Evolutionary conservation across 2,888 invertebrate genomes (phyloP), one percentile per base, ranked within the genome.

Genomic region (Cecidostiba fungosa): DNA sequence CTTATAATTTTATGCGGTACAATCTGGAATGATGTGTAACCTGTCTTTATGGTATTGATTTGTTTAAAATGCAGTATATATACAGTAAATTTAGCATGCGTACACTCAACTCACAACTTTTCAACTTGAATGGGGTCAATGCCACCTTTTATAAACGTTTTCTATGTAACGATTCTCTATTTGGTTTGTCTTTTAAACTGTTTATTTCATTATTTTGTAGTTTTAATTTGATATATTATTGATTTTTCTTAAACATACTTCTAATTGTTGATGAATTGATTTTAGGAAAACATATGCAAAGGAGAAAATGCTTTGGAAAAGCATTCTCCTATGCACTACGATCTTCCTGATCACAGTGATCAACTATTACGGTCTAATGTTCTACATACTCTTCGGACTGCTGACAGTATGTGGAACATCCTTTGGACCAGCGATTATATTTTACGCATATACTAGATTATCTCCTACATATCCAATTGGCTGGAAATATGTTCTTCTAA

Each of bases 371-470:
- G 86, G 54, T 74, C 26, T 80, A 54, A 72, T 83, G 78, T 77
- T 86, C 23, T 87, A 86, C 43, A 66, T 86, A 81, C 69, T 87
- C 32, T 73, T 87, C 69, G 87, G 86, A 77, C 43, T 87, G 14
- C 77, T 87, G 16, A 82, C 70, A 59, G 19, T 86, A 74, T 86
- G 86, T 74, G 85, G 79, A 74, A 82, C 86, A 50, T 82, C 85
- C 14, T 86, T 86, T 77, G 87, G 84, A 47, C 86, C 86, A 47
- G 82, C 85, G 70, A 79, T 85, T 69, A 50, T 85, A 47, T 86
- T 82, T 77, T 87, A 87, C 70, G 39, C 73, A 26, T 83, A 87
- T 39, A 83, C 82, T 43, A 82, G 82, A 82, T 74, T 84, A 39
- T 84, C 87, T 62, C 85, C 85, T 3, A 39, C 72, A 19, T 83